Base-by-base conservation (phyloP, 2,797 vertebrate species). In the Synanceia verrucosa region DNA sequence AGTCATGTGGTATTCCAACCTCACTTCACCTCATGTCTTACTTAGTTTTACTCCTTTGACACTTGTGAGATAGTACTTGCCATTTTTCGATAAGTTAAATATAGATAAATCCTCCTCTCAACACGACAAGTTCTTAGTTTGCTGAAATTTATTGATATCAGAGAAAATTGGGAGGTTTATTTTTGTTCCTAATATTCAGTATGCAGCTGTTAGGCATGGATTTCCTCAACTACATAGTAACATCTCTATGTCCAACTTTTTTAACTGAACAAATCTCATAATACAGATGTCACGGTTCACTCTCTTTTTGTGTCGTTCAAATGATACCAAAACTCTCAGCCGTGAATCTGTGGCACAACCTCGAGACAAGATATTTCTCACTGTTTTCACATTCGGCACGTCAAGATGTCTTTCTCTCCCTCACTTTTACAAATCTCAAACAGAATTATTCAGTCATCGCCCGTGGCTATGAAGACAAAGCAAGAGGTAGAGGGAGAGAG, bases 401-500 rank as follows among this genome's bases (percentile, higher is more conserved):
- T 86, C 83, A 82, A 85, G 78, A 85, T 75, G 77, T 87, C 88
- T 85, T 74, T 86, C 77, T 81, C 84, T 82, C 77, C 50, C 62
- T 85, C 75, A 78, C 81, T 88, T 82, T 80, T 77, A 73, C 81
- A 89, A 89, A 89, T 88, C 87, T 93, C 89, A 92, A 91, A 91
- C 82, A 88, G 90, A 92, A 93, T 93, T 88, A 93, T 92, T 92
- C 88, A 91, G 86, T 81, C 73, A 65, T 83, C 2, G 86, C 92
- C 91, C 0, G 46, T 86, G 86, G 92, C 90, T 79, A 87, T 62
- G 77, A 81, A 91, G 85, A 90, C 81, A 88, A 87, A 90, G 88
- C 79, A 83, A 78, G 73, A 84, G 59, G 78, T 73, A 78, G 87
- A 61, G 57, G 48, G 63, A 73, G 64, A 60, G 75, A 74, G 66